Evolutionary conservation across 1,140 invertebrate genomes (phyloP).

Genomic region (Drosophila subobscura): DNA sequence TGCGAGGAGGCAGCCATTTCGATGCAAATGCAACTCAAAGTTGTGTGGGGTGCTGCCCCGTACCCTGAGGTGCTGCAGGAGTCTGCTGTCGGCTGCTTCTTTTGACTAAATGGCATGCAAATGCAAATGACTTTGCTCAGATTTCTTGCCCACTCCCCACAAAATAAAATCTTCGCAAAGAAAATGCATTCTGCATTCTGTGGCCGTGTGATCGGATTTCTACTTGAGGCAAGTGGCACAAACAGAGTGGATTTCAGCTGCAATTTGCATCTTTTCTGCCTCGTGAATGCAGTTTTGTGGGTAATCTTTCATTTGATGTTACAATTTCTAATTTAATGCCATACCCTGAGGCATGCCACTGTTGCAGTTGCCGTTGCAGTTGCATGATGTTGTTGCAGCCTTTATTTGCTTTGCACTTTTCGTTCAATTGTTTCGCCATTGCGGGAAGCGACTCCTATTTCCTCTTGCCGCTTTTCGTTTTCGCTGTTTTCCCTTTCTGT

Average conservation of each 20-base stretch:
- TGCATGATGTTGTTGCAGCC: neutral
- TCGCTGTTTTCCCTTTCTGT: conserved; percentile 52
- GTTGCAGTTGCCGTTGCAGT: neutral
- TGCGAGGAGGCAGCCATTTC: conserved; percentile 45
- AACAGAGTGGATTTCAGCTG: no score
- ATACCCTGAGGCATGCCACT: no score
- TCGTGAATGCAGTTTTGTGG: no score
- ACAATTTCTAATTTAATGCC: no score
- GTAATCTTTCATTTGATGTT: no score
- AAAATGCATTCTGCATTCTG: conserved; percentile 5
- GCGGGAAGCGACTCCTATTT: conserved; percentile 24
- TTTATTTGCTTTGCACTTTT: conserved; percentile 56
- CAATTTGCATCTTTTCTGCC: no score
- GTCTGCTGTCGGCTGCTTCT: neutral
- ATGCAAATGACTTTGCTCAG: conserved; percentile 46
- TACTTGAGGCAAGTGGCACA: no score
- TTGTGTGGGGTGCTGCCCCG: conserved; percentile 31
- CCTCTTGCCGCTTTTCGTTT: conserved; percentile 15
- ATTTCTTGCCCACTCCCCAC: conserved; percentile 23
- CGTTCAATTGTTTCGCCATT: conserved; percentile 56
- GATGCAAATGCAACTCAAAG: conserved; percentile 74
- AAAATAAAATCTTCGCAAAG: conserved; percentile 10
- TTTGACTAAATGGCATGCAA: conserved; percentile 70
- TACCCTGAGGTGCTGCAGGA: conserved; percentile 5
- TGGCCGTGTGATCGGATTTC: neutral